Conservation (phyloP, 2,113 vertebrate species). For the Crotophaga sulcirostris region DNA sequence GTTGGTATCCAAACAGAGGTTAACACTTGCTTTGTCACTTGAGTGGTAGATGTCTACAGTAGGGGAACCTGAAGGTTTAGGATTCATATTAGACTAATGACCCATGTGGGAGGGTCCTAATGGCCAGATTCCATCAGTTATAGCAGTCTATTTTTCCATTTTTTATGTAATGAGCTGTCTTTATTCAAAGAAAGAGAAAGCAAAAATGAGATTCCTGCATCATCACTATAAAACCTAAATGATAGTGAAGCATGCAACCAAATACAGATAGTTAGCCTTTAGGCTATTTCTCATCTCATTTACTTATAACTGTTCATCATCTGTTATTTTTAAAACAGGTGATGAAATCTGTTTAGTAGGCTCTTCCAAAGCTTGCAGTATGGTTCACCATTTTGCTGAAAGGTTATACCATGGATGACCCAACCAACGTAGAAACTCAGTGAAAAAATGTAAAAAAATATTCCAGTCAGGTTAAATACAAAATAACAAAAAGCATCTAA, state of each 20-base stretch:
- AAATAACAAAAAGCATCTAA: not conserved
- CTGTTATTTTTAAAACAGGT: not conserved
- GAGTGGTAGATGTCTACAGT: not conserved
- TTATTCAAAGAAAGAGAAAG: not conserved
- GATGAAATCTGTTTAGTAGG: not conserved
- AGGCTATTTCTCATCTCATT: not conserved
- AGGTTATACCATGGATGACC: not conserved
- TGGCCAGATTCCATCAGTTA: not conserved
- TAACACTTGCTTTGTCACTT: not conserved
- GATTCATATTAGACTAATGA: not conserved
- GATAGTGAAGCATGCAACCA: not conserved
- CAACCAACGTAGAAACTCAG: not conserved
- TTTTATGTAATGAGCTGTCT: not conserved
- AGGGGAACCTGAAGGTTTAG: not conserved
- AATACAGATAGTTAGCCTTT: not conserved
- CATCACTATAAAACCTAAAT: not conserved
- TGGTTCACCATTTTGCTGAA: not conserved
- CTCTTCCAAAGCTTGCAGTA: not conserved
- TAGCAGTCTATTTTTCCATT: not conserved
- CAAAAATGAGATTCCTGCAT: not conserved
- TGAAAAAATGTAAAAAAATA: not conserved
- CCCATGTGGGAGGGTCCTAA: not conserved
- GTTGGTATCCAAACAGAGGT: not conserved
- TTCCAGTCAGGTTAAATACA: not conserved
- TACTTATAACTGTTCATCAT: not conserved